Conservation (phyloP, 2,797 vertebrate species). For the Erpetoichthys calabaricus region DNA sequence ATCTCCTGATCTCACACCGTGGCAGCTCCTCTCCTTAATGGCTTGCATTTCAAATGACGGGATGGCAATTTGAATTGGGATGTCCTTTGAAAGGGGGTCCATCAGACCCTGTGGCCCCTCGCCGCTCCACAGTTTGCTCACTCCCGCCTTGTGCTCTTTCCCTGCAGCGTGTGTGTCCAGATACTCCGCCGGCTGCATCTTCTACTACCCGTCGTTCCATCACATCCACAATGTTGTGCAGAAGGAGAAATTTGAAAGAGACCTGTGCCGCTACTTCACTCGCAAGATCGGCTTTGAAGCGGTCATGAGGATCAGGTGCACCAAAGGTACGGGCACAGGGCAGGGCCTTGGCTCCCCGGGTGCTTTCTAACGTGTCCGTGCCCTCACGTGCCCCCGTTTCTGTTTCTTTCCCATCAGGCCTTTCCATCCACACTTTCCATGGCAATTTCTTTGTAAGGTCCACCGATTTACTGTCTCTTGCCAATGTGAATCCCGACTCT, state of each 20-base stretch:
- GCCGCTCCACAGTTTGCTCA: too few relatives aligned
- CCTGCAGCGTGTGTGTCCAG: conserved; percentile 79
- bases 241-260: conserved; percentile 75
- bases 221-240: conserved; percentile 65
- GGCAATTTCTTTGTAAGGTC: conserved; percentile 97
- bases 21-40: too few relatives aligned
- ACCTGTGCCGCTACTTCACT: conserved; percentile 83
- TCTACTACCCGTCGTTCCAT: conserved; percentile 92
- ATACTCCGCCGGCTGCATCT: conserved; percentile 87
- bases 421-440: conserved; percentile 96
- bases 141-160: neutral
- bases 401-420: conserved; percentile 43
- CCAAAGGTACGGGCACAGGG: conserved; percentile 63
- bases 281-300: conserved; percentile 96
- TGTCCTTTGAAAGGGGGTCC: too few relatives aligned
- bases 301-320: conserved; percentile 96
- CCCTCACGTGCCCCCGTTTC: too few relatives aligned
- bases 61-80: too few relatives aligned
- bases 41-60: too few relatives aligned
- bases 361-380: too few relatives aligned
- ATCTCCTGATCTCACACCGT: too few relatives aligned
- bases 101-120: too few relatives aligned
- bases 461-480: conserved; percentile 87
- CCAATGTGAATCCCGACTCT: conserved; percentile 92
- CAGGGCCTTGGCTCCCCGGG: neutral